phyloP scores from a whole-genome alignment of 2,888 invertebrate genomes.

The Cephus spinipes region DNA sequence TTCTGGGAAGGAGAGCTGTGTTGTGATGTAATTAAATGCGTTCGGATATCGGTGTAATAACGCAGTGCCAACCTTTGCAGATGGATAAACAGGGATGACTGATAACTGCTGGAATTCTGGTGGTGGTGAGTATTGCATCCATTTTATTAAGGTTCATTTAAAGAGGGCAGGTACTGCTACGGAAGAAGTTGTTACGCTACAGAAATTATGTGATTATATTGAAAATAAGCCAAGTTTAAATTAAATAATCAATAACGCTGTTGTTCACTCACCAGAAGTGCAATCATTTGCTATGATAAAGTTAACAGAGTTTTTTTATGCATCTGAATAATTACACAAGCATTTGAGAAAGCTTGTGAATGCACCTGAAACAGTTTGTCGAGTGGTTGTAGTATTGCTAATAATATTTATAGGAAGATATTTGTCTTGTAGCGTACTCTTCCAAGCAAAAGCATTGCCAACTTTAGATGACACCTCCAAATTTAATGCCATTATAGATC shows the following conservation, averaged over 20 bases:
- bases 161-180: not conserved
- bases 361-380: not conserved
- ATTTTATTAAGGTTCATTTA: conserved; percentile 6
- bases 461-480: not conserved
- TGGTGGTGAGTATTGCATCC: conserved; percentile 71
- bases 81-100: conserved; percentile 77
- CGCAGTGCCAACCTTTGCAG: conserved; percentile 58
- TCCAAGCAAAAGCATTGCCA: not conserved
- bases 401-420: not conserved
- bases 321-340: not conserved
- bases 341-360: not conserved
- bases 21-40: conserved; percentile 49
- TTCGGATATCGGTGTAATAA: conserved; percentile 48
- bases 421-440: not conserved
- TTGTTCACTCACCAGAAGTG: not conserved
- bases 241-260: not conserved
- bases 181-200: not conserved
- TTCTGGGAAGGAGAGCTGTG: conserved; percentile 43
- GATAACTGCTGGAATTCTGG: conserved; percentile 85
- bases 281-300: not conserved
- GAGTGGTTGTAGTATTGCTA: not conserved
- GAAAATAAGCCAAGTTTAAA: not conserved
- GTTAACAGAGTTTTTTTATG: not conserved
- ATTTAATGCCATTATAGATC: not conserved
- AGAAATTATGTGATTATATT: not conserved